These are phyloP conservation scores for Caenorhabditis doughertyi DNA, from an alignment of 2,888 invertebrate species.

Conservation along the genomic window DNA sequence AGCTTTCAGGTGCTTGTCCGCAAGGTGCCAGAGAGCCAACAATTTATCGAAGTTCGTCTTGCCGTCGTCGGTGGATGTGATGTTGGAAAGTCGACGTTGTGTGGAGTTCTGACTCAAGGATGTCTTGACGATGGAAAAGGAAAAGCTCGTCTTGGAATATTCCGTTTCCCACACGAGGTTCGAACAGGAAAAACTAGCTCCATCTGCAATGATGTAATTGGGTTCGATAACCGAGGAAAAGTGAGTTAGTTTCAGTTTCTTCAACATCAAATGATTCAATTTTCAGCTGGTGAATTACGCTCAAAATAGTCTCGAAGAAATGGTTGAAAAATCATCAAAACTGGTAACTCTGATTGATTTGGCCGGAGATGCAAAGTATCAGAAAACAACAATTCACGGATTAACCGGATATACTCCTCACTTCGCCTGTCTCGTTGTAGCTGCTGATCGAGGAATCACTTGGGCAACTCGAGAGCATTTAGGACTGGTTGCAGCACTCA, in stretches of 20 bases:
- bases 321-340: conserved; percentile 94
- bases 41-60: conserved; percentile 88
- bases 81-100: conserved; percentile 91
- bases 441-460: conserved; percentile 86
- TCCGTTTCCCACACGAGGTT: conserved; percentile 93
- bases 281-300: conserved; percentile 79
- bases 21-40: conserved; percentile 86
- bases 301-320: conserved; percentile 85
- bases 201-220: conserved; percentile 91
- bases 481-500: conserved; percentile 86
- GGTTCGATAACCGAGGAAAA: conserved; percentile 88
- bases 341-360: conserved; percentile 95
- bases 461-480: conserved; percentile 92
- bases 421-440: conserved; percentile 88
- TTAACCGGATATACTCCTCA: conserved; percentile 84
- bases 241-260: conserved; percentile 53
- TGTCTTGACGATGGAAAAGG: conserved; percentile 94
- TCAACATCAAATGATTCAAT: not conserved
- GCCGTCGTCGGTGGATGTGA: conserved; percentile 96
- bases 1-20: conserved; percentile 87
- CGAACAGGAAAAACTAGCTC: conserved; percentile 95
- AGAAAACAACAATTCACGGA: conserved; percentile 95
- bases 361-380: conserved; percentile 96
- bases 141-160: conserved; percentile 94
- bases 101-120: conserved; percentile 96